These are phyloP conservation scores for Halyomorpha halys DNA, from an alignment of 1,140 invertebrate species.

Conservation along the genomic window DNA sequence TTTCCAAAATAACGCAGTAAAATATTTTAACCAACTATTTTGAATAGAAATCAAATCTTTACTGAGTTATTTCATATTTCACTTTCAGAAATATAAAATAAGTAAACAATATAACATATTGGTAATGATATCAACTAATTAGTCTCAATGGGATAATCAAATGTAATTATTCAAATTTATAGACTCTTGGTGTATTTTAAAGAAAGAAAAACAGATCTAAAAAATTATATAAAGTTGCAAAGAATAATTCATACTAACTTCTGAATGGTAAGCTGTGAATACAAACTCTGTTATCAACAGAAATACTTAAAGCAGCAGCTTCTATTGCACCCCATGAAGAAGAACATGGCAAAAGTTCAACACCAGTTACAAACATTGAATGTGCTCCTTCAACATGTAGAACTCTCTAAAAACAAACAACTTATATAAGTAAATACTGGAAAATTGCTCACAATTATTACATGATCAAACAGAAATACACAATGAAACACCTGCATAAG, in stretches of 20 bases:
- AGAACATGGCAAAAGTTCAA: slow-evolving; percentile 60
- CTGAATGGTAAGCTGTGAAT: slow-evolving; percentile 76
- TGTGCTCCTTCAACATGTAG: slow-evolving; percentile 73
- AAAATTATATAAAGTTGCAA: no score
- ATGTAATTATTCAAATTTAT: no score
- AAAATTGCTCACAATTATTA: not conserved
- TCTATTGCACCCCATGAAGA: slow-evolving; percentile 52
- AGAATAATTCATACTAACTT: slow-evolving; percentile 51
- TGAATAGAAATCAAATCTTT: no score
- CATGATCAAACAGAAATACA: no score
- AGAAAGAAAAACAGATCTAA: no score
- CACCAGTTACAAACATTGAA: slow-evolving; percentile 87
- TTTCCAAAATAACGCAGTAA: no score
- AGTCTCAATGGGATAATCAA: no score
- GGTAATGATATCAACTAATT: no score
- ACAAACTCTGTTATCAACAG: slow-evolving; percentile 86
- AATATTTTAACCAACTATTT: no score
- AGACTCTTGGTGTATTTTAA: no score
- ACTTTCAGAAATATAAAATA: slow-evolving; percentile 16
- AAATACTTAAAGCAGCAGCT: slow-evolving; percentile 83
- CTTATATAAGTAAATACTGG: not conserved
- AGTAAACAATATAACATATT: not conserved
- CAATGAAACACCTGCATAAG: no score
- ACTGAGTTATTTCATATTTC: not conserved
- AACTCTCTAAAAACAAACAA: slow-evolving; percentile 48